Evolutionary conservation across 2,113 vertebrate species (phyloP).

Genomic region (Pituophis catenifer): DNA sequence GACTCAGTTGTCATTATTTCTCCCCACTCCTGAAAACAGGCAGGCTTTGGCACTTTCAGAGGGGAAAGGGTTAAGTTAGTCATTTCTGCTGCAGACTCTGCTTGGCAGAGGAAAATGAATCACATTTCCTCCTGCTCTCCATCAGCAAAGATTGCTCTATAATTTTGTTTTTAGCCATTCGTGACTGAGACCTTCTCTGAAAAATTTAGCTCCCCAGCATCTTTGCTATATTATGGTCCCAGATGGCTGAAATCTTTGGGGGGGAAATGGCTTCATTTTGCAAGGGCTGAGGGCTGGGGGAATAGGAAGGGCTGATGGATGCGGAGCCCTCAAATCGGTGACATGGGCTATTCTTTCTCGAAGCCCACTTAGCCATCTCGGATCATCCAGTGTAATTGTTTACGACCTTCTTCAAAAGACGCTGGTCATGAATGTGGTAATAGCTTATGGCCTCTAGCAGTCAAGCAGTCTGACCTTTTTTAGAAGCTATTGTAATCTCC

Average conservation of each 20-base stretch:
- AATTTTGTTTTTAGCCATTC: constrained; percentile 75
- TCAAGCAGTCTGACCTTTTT: constrained; percentile 63
- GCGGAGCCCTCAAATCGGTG: constrained; percentile 57
- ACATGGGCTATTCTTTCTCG: constrained; percentile 55
- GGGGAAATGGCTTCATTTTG: constrained; percentile 59
- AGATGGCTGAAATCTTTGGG: constrained; percentile 51
- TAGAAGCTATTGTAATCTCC: constrained; percentile 48
- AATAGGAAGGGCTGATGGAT: constrained; percentile 62
- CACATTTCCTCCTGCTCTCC: constrained; percentile 70
- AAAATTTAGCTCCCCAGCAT: constrained; percentile 65
- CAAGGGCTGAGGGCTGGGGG: constrained; percentile 62
- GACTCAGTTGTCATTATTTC: not conserved
- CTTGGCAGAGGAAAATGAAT: constrained; percentile 68
- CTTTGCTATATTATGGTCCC: constrained; percentile 65
- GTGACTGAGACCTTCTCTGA: constrained; percentile 72
- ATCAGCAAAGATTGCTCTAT: constrained; percentile 70
- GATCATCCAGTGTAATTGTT: constrained; percentile 63
- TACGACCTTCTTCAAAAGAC: constrained; percentile 60
- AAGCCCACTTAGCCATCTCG: constrained; percentile 56
- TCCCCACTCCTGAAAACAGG: not conserved
- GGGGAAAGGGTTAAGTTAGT: constrained; percentile 48
- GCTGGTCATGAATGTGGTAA: constrained; percentile 59
- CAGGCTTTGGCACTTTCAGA: not conserved
- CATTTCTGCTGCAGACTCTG: constrained; percentile 48
- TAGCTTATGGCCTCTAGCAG: constrained; percentile 60